Conservation (phyloP, 2,888 invertebrate genomes). For the Cylindroiulus punctatus region DNA sequence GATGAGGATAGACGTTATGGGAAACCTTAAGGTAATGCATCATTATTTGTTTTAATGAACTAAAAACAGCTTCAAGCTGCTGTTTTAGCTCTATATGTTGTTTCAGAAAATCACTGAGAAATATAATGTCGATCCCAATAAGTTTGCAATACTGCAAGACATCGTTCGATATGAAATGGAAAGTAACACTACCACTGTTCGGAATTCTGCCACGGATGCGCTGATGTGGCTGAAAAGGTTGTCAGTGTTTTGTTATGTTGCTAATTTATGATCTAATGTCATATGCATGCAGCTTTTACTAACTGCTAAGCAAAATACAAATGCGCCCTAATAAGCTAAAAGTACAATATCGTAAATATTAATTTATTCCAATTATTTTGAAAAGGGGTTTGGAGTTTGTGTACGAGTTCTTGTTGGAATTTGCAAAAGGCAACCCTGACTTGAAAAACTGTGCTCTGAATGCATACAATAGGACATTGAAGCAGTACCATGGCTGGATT, state of each 20-base stretch:
- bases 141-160: slow-evolving; percentile 64
- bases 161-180: slow-evolving; percentile 64
- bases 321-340: no score
- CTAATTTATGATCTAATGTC: not conserved
- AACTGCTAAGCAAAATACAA: no score
- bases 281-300: no score
- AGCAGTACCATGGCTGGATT: slow-evolving; percentile 66
- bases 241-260: not conserved
- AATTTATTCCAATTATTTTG: slow-evolving; percentile 4
- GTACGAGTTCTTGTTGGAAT: slow-evolving; percentile 63
- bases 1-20: slow-evolving; percentile 53
- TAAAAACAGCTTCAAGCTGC: not conserved
- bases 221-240: slow-evolving; percentile 66
- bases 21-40: slow-evolving; percentile 54
- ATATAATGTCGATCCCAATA: slow-evolving; percentile 62
- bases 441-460: slow-evolving; percentile 62
- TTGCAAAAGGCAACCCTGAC: slow-evolving; percentile 62
- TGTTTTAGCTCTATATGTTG: not conserved
- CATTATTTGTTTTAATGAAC: not conserved
- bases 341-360: not conserved
- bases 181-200: slow-evolving; percentile 61
- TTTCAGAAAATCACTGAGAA: slow-evolving; percentile 66
- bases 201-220: slow-evolving; percentile 65
- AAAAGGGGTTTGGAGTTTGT: slow-evolving; percentile 65
- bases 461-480: slow-evolving; percentile 64